Evolutionary conservation across 2,113 vertebrate genomes (phyloP), one percentile per base, ranked within the genome.

Genomic region (Calyptommatus sinebrachiatus): DNA sequence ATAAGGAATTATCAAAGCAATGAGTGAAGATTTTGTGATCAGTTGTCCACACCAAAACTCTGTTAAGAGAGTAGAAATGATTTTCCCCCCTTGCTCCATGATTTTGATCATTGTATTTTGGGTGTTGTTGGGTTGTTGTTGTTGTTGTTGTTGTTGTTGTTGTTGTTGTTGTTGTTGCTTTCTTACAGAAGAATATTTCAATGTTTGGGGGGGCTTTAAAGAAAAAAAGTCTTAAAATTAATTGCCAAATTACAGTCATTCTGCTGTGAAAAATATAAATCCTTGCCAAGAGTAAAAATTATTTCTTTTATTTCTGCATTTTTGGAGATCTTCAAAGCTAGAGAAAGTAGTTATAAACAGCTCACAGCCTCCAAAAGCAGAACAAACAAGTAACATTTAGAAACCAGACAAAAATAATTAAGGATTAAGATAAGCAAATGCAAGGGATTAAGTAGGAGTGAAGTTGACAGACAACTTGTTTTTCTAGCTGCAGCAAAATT

Each of bases 401-500:
- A 31, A 62, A 66, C 62, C n/a, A 5, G n/a, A 66, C 82, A 76
- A 78, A 60, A 80, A 50, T 77, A 85, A 84, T 89, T 88, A 89
- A 83, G 83, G 78, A 88, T 83, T 83, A 86, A 83, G 76, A 83
- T 73, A 77, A 90, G 77, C 63, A 87, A 89, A 86, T 46, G 81
- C 1, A 18, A 81, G 45, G 74, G 62, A 84, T 77, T 46, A 79
- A 22, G 77, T 53, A 76, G 46, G 67, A 35, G 68, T 48, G 75
- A 76, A 62, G 28, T 26, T 77, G 86, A 80, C 82, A 81, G 79
- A 62, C 76, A 81, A 78, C 31, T 70, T 67, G 26, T 68, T 84
- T 78, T 76, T 79, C 84, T 78, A 67, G 67, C n/a, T n/a, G n/a
- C 79, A 70, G 73, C 69, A 74, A 68, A 88, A 87, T 83, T 61